phyloP scores from a whole-genome alignment of 2,113 vertebrate genomes.

The Romanogobio albipinnatus region DNA sequence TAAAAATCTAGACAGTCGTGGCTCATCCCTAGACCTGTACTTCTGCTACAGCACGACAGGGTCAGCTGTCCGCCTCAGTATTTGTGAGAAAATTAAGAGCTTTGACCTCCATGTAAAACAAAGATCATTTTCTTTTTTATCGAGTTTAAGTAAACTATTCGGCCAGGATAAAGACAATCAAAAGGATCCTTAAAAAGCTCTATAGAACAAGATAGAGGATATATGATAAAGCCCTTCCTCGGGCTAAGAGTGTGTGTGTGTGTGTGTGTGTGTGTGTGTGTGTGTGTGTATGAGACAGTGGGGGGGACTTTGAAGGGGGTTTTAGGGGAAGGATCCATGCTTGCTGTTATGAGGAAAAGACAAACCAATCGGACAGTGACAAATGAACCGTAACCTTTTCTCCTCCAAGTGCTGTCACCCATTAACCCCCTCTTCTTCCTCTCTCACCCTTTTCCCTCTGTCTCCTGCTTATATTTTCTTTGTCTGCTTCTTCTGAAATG shows the following conservation, averaged over 20 bases:
- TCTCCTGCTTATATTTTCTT: conserved; percentile 52
- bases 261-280: neutral
- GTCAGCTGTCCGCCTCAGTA: neutral
- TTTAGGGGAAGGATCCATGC: conserved; percentile 65
- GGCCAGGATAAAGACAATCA: conserved; percentile 17
- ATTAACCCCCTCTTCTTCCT: conserved; percentile 33
- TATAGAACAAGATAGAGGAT: conserved; percentile 21
- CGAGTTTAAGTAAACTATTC: neutral
- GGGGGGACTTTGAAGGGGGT: conserved; percentile 41
- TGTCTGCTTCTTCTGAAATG: conserved; percentile 42
- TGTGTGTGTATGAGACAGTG: neutral
- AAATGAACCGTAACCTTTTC: conserved; percentile 71
- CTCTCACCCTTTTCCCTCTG: conserved; percentile 11
- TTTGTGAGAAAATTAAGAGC: neutral
- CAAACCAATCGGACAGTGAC: conserved; percentile 79
- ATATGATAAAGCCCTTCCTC: conserved; percentile 12
- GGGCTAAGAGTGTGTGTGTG: conserved; percentile 5
- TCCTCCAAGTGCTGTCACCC: conserved; percentile 53
- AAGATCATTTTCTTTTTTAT: neutral
- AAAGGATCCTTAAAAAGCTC: conserved; percentile 9
- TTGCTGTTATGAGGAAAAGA: conserved; percentile 76
- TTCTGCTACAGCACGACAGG: neutral
- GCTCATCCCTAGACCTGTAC: neutral
- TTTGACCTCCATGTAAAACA: neutral
- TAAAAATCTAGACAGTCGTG: neutral